Base-by-base conservation (phyloP, 2,797 vertebrate species). In the Pseudochirops corinnae region DNA sequence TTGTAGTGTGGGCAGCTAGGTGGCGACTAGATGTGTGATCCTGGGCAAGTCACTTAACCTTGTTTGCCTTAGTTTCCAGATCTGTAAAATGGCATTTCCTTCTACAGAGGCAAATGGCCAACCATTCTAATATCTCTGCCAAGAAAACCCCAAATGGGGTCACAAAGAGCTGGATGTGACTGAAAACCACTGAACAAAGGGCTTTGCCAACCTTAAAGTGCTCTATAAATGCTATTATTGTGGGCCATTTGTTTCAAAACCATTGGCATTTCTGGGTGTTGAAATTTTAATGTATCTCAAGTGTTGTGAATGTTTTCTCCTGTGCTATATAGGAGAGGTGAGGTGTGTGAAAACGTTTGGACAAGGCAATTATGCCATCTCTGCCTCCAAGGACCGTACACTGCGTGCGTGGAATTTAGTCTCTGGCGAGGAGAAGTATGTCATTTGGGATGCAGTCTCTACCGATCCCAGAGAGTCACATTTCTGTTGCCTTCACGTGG, bases 371-470 rank as follows among this genome's bases (percentile, higher is more conserved):
- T 87, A 97, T 0, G 99, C 98, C 95, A 92, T 99, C 94, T 99
- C 99, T 52, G 97, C 99, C 94, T 99, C 99, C 16, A 96, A 94
- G 29, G 99, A 99, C 53, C 97, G 98, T 58, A 99, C 98, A 0
- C 96, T 99, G 97, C 97, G 67, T 56, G 97, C 98, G 93, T 99
- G 99, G 99, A 98, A 98, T 95, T 96, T 99, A 58, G 96, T 96
- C 26, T 98, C 97, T 12, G 99, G 99, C 93, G 98, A 98, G 95
- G 98, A 98, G 97, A 98, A 98, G 96, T 98, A 98, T 94, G 97
- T 97, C 93, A 98, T 99, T 93, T 96, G 98, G 60, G 98, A 98
- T 16, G 98, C 95, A 33, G 90, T 53, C 39, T 94, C 94, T 4
- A 14, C 13, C 0, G 94, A 93, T 31, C 95, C 97, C 0, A 28